Conservation (phyloP, 2,888 invertebrate genomes). For the Cantharis rustica region DNA sequence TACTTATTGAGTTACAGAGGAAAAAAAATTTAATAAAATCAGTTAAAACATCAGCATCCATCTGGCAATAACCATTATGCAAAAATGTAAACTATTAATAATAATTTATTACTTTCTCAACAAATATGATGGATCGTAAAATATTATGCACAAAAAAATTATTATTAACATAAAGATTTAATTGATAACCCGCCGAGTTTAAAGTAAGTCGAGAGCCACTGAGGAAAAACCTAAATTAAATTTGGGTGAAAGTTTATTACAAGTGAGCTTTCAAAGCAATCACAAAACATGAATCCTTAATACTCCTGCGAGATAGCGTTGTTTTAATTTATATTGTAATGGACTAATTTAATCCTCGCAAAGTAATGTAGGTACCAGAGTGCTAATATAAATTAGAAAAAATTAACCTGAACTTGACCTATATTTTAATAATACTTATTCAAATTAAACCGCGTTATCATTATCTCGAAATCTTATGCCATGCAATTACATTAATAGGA, state of each 20-base stretch:
- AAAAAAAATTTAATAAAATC: not conserved
- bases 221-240: not conserved
- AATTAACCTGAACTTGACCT: not conserved
- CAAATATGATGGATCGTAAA: not conserved
- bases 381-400: not conserved
- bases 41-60: not conserved
- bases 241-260: not conserved
- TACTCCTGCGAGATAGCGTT: not conserved
- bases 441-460: not conserved
- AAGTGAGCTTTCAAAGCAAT: not conserved
- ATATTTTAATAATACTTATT: not conserved
- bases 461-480: not conserved
- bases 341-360: not conserved
- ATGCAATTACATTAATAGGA: not conserved
- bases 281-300: not conserved
- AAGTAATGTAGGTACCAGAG: not conserved
- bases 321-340: not conserved
- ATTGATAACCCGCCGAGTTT: not conserved
- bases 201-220: not conserved
- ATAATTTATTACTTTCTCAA: not conserved
- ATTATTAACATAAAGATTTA: not conserved
- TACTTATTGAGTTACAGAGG: not conserved
- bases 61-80: not conserved
- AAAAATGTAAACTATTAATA: not conserved
- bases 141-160: not conserved